A percentile compares a stretch with the other conserved stretches of the same genome.
phyloP scores from a whole-genome alignment of 2,113 vertebrate genomes.

The Aramus guarauna region DNA sequence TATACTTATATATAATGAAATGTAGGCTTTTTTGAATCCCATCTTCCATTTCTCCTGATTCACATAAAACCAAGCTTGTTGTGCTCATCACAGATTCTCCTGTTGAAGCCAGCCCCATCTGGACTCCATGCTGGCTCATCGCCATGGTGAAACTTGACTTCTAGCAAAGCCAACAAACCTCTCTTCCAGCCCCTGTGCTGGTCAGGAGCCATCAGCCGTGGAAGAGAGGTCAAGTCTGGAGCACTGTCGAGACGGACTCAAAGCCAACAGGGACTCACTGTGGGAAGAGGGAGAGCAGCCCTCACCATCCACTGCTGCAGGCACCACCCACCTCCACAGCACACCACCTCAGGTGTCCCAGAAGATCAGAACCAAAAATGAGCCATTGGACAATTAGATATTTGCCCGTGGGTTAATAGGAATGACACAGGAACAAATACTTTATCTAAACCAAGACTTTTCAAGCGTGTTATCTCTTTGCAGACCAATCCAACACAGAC shows the following conservation, averaged over 20 bases:
- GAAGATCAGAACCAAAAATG: background rate
- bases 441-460: background rate
- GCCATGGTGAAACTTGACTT: background rate
- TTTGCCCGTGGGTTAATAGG: background rate
- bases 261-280: background rate
- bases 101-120: background rate
- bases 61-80: background rate
- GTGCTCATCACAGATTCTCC: background rate
- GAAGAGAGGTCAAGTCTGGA: background rate
- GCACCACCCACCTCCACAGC: accelerated
- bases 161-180: background rate
- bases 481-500: background rate
- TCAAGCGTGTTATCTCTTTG: background rate
- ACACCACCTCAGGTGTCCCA: accelerated
- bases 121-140: background rate
- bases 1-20: background rate
- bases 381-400: background rate
- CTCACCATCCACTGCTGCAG: background rate
- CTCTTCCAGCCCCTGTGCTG: background rate
- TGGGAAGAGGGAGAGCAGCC: background rate
- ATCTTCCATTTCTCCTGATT: background rate
- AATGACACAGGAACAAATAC: background rate
- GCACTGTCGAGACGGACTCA: accelerated
- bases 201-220: background rate
- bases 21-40: background rate